These are phyloP conservation scores for Strix uralensis DNA, from an alignment of 2,113 vertebrate species.

Conservation along the genomic window DNA sequence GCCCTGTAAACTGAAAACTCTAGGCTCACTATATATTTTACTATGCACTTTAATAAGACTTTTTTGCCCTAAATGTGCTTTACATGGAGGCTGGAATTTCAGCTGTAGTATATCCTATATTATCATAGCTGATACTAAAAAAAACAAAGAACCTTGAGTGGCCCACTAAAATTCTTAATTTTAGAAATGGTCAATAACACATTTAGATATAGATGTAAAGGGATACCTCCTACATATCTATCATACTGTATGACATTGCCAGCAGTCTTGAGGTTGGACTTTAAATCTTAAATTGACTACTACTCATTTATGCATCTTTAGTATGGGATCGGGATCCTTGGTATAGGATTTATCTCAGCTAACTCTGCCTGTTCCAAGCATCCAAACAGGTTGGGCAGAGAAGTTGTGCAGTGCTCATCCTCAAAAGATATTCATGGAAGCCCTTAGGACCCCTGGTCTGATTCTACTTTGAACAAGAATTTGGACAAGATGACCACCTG, in stretches of 20 bases:
- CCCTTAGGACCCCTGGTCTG: background rate
- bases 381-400: background rate
- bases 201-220: background rate
- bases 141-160: background rate
- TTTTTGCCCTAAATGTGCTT: background rate
- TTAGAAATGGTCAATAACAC: background rate
- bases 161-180: background rate
- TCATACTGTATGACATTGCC: background rate
- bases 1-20: conserved; percentile 63
- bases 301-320: background rate
- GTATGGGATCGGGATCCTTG: background rate
- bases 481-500: background rate
- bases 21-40: conserved; percentile 48
- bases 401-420: background rate
- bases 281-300: background rate
- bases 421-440: background rate
- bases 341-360: background rate
- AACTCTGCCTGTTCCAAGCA: background rate
- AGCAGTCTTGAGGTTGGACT: background rate
- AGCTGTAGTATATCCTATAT: background rate
- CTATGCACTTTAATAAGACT: conserved; percentile 22
- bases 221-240: background rate
- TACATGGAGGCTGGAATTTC: background rate
- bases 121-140: background rate
- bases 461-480: background rate